These are phyloP conservation scores for Sardina pilchardus DNA, from an alignment of 2,113 vertebrate genomes.

Conservation along the genomic window DNA sequence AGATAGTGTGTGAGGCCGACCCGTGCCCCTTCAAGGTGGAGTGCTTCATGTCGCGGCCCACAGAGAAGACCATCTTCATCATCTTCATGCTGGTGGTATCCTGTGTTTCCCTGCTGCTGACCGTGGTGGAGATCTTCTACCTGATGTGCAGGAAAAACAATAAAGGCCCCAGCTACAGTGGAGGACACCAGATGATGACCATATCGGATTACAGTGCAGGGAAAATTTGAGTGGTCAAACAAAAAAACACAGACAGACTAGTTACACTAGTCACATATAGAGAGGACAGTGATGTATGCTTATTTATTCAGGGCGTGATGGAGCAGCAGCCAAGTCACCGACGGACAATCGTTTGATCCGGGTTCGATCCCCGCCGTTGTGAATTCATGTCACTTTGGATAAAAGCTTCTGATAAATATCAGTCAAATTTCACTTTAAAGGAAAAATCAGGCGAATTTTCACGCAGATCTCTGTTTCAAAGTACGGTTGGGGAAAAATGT, in stretches of 20 bases:
- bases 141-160: conserved; percentile 58
- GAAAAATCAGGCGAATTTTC: too few relatives aligned
- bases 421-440: too few relatives aligned
- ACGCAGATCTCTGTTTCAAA: too few relatives aligned
- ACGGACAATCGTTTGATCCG: too few relatives aligned
- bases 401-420: too few relatives aligned
- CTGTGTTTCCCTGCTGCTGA: conserved; percentile 87
- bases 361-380: too few relatives aligned
- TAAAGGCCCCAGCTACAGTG: not conserved
- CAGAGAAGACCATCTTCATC: conserved; percentile 96
- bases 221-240: not conserved
- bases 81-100: conserved; percentile 76
- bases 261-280: not conserved
- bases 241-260: not conserved
- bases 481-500: too few relatives aligned
- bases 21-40: conserved; percentile 93
- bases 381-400: too few relatives aligned
- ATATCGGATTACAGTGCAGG: not conserved
- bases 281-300: not conserved
- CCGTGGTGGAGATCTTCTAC: conserved; percentile 90
- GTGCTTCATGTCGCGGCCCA: conserved; percentile 95
- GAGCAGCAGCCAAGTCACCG: too few relatives aligned
- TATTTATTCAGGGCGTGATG: too few relatives aligned
- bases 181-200: not conserved
- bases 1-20: conserved; percentile 79